phyloP scores from a whole-genome alignment of 2,113 vertebrate genomes.

The Alosa alosa region DNA sequence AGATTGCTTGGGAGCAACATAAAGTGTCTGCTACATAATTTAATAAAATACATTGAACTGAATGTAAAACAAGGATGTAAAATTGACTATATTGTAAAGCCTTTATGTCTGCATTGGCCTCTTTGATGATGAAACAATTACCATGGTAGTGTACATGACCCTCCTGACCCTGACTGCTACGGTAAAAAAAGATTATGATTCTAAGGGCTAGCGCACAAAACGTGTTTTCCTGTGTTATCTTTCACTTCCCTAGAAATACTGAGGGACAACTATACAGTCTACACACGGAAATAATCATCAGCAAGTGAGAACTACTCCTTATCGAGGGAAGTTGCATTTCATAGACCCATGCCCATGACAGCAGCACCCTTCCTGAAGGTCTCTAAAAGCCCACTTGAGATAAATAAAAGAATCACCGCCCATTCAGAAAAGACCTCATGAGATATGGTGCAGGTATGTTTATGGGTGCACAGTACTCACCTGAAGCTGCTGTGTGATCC shows the following conservation, averaged over 20 bases:
- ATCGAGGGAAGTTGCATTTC: background rate
- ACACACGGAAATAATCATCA: background rate
- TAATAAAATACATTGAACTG: too few relatives aligned
- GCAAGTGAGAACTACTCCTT: background rate
- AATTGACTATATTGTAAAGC: background rate
- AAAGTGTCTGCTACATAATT: too few relatives aligned
- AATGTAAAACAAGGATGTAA: background rate
- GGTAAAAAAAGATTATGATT: background rate
- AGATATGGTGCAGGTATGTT: background rate
- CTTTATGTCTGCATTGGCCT: background rate
- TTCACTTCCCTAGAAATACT: conserved; percentile 46
- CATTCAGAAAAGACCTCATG: background rate
- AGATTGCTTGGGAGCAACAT: too few relatives aligned
- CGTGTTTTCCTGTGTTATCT: background rate
- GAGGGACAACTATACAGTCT: background rate
- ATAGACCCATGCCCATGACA: background rate
- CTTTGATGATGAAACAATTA: background rate
- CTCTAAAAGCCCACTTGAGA: background rate
- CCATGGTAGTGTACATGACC: background rate
- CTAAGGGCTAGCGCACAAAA: background rate
- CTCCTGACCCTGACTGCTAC: background rate
- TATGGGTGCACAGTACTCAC: conserved; percentile 57
- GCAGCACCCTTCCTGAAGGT: background rate
- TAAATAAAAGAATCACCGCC: background rate
- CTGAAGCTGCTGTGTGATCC: conserved; percentile 91